Evolutionary conservation across 2,888 invertebrate species (phyloP), one percentile per base, ranked within the genome.

Genomic region (Tiliacea citrago): DNA sequence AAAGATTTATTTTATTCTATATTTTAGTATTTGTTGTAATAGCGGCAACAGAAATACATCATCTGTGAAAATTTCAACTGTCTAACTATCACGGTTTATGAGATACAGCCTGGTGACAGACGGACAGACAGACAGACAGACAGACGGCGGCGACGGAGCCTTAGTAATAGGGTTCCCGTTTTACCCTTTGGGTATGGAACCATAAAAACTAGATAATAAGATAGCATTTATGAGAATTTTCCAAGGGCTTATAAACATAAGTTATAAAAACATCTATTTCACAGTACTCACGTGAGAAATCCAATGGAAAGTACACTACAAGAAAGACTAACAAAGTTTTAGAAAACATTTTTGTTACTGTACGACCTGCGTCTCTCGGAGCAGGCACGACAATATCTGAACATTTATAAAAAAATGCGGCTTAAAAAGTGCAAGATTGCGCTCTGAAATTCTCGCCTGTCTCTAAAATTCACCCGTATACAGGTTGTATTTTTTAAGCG

Each of bases 201-300:
- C n/a, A n/a, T n/a, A n/a, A n/a, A 29, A 29, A 29, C 29, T 29
- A 29, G 39, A 39, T 7, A 7, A 7, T 39, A 5, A 39, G 39
- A 39, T 39, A 7, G 39, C 39, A 7, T 29, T 29, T 29, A 29
- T 29, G 29, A 29, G 3, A 29, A 29, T 29, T 29, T 29, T 29
- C 29, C 29, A 29, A 29, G 29, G n/a, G n/a, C n/a, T n/a, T n/a
- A n/a, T n/a, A 39, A 4, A 55, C 8, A 24, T 13, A 13, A 7
- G 24, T 24, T 24, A 57, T 29, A 10, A 8, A 39, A 39, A 61
- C 9, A 39, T n/a, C 13, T 60, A 39, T 12, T 8, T 39, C 13
- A 39, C 13, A n/a, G 39, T 65, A 83, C 83, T 84, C 60, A 84
- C 84, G 12, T 68, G 83, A 45, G 7, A 68, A 70, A 55, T 35